Base-by-base conservation (phyloP, 2,888 invertebrate genomes). In the Tuta absoluta region DNA sequence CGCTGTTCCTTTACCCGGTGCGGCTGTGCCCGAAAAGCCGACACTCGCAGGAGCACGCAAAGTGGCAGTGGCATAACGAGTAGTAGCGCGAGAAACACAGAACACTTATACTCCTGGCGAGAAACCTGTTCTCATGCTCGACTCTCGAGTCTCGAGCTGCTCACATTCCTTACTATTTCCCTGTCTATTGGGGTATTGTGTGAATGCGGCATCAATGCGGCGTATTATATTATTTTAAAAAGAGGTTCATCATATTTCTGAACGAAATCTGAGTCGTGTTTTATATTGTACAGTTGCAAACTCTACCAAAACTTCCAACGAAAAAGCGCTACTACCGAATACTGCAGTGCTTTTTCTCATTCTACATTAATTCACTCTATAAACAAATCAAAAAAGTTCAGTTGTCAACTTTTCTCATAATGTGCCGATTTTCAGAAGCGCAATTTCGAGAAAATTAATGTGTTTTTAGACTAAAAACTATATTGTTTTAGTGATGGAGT, bases 401-500 rank as follows among this genome's bases (percentile, higher is more conserved):
- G 17, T 23, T 61, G 48, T 62, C 63, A 73, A 69, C 65, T 53
- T 60, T 53, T 53, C 23, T n/a, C 51, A 1, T 24, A 17, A 3
- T 3, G n/a, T 12, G n/a, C 11, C 28, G 56, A 23, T 23, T 56
- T 23, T 56, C 56, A 5, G n/a, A n/a, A 24, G 3, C 14, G 8
- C 12, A 23, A n/a, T 33, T 56, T 56, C 23, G 28, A 7, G 28
- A 8, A 56, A 28, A 33, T n/a, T 8, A 12, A 28, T 2, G 1
- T n/a, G 59, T 48, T 75, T 77, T 74, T 62, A 77, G 70, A 75
- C 70, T 76, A 65, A 79, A 82, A 73, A 74, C 65, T 66, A 79
- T 78, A 75, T 60, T 62, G 66, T 69, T 72, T 57, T 68, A 69
- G 51, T 62, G 62, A 17, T 38, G 64, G 65, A 67, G 66, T 68